Evolutionary conservation across 2,113 vertebrate species (phyloP).

Genomic region (Sprattus sprattus): DNA sequence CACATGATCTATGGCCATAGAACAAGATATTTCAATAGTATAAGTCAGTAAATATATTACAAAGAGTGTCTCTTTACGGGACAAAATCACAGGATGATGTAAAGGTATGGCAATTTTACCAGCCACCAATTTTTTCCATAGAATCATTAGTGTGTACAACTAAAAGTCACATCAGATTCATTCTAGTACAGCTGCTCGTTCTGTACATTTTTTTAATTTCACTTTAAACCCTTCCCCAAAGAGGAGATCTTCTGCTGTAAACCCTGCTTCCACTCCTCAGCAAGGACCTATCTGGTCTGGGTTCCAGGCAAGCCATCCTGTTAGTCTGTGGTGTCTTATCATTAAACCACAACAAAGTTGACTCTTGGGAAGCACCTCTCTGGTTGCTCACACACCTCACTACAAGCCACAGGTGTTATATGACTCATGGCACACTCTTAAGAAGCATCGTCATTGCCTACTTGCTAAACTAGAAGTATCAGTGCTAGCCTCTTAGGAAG

Average conservation of each 20-base stretch:
- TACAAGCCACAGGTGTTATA: background rate
- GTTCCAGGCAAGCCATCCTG: background rate
- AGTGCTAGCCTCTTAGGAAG: too few species aligned
- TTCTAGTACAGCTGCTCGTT: too few species aligned
- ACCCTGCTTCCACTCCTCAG: background rate
- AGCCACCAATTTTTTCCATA: too few species aligned
- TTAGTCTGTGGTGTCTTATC: background rate
- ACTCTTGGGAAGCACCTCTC: background rate
- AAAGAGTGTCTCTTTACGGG: too few species aligned
- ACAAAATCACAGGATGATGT: background rate
- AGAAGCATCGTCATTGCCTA: background rate
- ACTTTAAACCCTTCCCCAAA: background rate
- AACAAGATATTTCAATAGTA: too few species aligned
- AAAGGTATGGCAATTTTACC: too few species aligned
- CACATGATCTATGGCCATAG: too few species aligned
- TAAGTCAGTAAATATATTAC: too few species aligned
- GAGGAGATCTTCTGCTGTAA: background rate
- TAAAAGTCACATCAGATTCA: too few species aligned
- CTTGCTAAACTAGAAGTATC: too few species aligned
- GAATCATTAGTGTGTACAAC: too few species aligned
- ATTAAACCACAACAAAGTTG: background rate
- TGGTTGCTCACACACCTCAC: too few species aligned
- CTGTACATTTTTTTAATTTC: background rate
- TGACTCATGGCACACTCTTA: background rate
- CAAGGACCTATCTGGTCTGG: background rate